Percentiles rank a stretch among this genome's conserved stretches.
phyloP scores from a whole-genome alignment of 2,888 invertebrate species.

The Poecilus cupreus region DNA sequence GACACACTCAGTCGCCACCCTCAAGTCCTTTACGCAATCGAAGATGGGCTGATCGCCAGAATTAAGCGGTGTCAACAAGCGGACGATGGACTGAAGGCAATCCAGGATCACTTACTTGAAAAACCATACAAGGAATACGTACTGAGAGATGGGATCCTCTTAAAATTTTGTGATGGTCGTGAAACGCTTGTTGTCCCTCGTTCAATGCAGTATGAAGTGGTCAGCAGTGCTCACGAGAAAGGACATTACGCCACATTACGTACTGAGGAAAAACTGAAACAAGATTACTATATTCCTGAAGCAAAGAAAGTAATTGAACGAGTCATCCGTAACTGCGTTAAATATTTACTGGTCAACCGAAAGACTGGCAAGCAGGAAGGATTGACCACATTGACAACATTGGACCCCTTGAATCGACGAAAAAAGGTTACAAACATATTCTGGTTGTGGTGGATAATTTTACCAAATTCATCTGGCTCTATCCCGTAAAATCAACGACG shows the following conservation, averaged over 20 bases:
- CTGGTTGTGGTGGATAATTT: no score
- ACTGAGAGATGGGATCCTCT: slow-evolving; percentile 55
- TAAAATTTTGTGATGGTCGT: slow-evolving; percentile 43
- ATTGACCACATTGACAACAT: slow-evolving; percentile 45
- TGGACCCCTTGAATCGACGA: slow-evolving; percentile 43
- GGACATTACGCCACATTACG: slow-evolving; percentile 59
- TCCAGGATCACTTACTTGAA: not conserved
- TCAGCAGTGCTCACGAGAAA: slow-evolving; percentile 45
- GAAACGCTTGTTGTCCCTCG: slow-evolving; percentile 54
- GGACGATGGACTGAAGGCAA: not conserved
- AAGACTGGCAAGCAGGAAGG: slow-evolving; percentile 60
- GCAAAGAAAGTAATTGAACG: slow-evolving; percentile 47
- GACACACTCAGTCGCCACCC: slow-evolving; percentile 65
- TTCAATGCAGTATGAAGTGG: slow-evolving; percentile 58
- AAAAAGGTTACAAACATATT: slow-evolving; percentile 19
- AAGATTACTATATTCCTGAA: slow-evolving; percentile 56
- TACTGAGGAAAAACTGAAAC: slow-evolving; percentile 52
- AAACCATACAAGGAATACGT: slow-evolving; percentile 60
- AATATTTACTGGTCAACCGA: slow-evolving; percentile 54
- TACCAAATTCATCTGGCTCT: no score
- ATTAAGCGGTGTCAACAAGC: not conserved
- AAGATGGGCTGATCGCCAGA: not conserved
- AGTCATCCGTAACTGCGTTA: slow-evolving; percentile 58
- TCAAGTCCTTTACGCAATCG: not conserved
- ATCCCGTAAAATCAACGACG: no score